Conservation (phyloP, 2,113 vertebrate genomes). For the Chionomys nivalis region DNA sequence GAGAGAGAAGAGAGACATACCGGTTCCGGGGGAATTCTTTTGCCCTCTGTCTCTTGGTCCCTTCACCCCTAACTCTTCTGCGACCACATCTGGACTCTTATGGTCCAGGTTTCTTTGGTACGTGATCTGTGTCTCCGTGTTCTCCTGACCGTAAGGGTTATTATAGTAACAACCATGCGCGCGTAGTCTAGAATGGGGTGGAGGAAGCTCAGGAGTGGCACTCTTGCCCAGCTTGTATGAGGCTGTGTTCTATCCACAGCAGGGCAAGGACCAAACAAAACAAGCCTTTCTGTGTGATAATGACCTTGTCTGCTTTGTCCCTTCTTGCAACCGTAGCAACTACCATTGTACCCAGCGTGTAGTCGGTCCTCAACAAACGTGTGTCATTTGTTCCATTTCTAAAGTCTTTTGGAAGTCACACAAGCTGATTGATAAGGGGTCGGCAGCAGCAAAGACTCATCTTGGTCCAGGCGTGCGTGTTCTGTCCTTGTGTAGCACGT, state of each 20-base stretch:
- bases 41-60: constrained; percentile 41
- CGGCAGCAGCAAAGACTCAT: neutral
- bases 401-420: neutral
- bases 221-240: neutral
- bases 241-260: neutral
- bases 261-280: neutral
- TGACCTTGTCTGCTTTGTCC: neutral
- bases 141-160: neutral
- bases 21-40: constrained; percentile 61
- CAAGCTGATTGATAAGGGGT: neutral
- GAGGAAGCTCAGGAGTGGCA: neutral
- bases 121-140: neutral
- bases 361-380: neutral
- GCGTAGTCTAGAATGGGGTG: neutral
- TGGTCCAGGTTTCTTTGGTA: constrained; percentile 1
- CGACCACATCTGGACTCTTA: neutral
- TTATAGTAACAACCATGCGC: neutral
- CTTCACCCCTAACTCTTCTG: neutral
- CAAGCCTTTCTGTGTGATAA: neutral
- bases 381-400: neutral
- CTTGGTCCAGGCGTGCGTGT: neutral
- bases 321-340: neutral
- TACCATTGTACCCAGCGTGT: neutral
- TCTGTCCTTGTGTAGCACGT: neutral
- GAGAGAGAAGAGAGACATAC: neutral